Percentiles rank a stretch among this genome's conserved stretches.
These are phyloP conservation scores for Ochlodes sylvanus DNA, from an alignment of 2,888 invertebrate genomes.

Conservation along the genomic window DNA sequence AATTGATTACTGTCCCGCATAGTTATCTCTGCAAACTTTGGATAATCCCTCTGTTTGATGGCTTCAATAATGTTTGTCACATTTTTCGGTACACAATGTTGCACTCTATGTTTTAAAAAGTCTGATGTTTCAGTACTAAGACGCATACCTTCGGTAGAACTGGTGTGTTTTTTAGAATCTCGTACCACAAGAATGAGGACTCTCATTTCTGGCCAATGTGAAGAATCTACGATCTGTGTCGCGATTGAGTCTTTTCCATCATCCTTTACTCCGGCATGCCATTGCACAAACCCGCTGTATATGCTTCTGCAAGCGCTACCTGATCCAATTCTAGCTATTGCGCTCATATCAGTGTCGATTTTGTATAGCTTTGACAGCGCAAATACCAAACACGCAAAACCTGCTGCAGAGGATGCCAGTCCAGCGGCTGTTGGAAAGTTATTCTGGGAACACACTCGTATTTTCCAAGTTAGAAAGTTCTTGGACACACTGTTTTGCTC, in stretches of 20 bases:
- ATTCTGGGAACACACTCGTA: constrained; percentile 95
- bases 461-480: constrained; percentile 87
- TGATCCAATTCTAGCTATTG: constrained; percentile 93
- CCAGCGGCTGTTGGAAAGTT: constrained; percentile 99
- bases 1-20: constrained; percentile 99
- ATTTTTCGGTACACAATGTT: constrained; percentile 89
- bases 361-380: constrained; percentile 91
- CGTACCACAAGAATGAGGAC: constrained; percentile 95
- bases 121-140: constrained; percentile 91
- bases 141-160: constrained; percentile 96
- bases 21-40: constrained; percentile 94
- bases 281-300: constrained; percentile 97
- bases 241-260: constrained; percentile 92
- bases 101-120: constrained; percentile 90
- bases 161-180: constrained; percentile 92
- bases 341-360: constrained; percentile 89
- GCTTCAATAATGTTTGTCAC: constrained; percentile 80
- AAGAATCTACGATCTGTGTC: constrained; percentile 88
- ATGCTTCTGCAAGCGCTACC: constrained; percentile 99
- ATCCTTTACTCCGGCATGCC: constrained; percentile 89
- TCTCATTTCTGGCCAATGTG: constrained; percentile 96
- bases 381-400: constrained; percentile 96
- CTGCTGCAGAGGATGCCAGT: constrained; percentile 98
- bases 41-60: constrained; percentile 90
- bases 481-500: constrained; percentile 65